Conservation (phyloP, 2,797 vertebrate species). For the Crax fasciolata region DNA sequence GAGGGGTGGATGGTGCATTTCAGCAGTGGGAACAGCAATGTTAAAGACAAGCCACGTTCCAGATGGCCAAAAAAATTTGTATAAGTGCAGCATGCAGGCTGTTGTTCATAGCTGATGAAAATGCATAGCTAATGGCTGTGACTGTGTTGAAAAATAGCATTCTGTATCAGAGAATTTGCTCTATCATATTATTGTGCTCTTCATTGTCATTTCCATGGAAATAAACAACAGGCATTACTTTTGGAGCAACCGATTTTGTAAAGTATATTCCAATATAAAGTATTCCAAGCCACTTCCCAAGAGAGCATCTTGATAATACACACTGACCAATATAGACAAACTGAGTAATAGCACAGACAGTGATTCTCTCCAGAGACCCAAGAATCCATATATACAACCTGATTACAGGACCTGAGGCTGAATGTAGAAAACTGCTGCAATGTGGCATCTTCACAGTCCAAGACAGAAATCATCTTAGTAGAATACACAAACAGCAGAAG, state of each 20-base stretch:
- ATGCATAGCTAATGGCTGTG: background rate
- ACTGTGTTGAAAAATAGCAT: background rate
- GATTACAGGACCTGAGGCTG: background rate
- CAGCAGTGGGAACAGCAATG: background rate
- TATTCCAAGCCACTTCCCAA: background rate
- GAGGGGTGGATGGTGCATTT: background rate
- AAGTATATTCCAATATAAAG: background rate
- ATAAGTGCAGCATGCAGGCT: background rate
- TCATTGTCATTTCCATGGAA: no score
- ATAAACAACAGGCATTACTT: no score
- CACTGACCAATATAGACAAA: background rate
- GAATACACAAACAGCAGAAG: background rate
- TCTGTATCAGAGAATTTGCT: background rate
- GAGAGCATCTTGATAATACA: background rate
- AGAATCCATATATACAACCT: rapidly evolving
- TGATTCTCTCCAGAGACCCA: rapidly evolving
- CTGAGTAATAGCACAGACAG: background rate
- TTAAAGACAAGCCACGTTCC: background rate
- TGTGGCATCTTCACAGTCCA: background rate
- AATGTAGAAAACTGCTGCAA: background rate
- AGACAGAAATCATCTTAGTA: background rate
- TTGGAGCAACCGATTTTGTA: no score
- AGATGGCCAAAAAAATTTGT: background rate
- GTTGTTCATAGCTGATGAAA: background rate
- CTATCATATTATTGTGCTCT: background rate